phyloP scores from a whole-genome alignment of 2,113 vertebrate genomes.

The Saccopteryx bilineata region DNA sequence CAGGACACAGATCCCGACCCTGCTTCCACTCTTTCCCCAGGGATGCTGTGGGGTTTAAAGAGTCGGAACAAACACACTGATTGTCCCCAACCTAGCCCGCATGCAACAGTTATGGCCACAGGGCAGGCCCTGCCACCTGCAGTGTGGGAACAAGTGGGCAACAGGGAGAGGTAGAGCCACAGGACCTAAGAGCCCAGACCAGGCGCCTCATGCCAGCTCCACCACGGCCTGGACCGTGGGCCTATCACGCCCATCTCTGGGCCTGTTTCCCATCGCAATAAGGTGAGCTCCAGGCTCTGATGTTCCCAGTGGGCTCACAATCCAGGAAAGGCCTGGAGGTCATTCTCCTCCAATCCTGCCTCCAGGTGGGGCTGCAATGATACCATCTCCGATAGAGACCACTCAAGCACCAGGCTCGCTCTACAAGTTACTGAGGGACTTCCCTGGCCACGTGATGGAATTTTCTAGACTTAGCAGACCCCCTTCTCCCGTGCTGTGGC shows the following conservation, averaged over 20 bases:
- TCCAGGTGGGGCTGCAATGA: not conserved
- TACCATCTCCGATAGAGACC: not conserved
- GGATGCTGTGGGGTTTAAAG: not conserved
- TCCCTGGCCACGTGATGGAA: not conserved
- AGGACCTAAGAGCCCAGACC: not conserved
- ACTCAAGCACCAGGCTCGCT: not conserved
- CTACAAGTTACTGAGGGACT: rapidly evolving
- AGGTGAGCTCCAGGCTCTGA: not conserved
- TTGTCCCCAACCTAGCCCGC: not conserved
- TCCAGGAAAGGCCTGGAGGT: not conserved
- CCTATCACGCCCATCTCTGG: not conserved
- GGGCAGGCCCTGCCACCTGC: not conserved
- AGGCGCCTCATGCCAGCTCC: not conserved
- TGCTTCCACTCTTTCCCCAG: not conserved
- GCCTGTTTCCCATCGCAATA: not conserved
- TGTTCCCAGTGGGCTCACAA: not conserved
- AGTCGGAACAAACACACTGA: not conserved
- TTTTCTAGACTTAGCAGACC: not conserved
- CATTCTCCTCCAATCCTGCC: not conserved
- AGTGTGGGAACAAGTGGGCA: not conserved
- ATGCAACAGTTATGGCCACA: not conserved
- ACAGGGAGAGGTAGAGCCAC: rapidly evolving
- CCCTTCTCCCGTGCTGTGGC: not conserved
- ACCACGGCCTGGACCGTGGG: not conserved
- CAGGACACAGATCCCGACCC: not conserved